Evolutionary conservation across 2,113 vertebrate species (phyloP), one percentile per base, ranked within the genome.

Genomic region (Austrofundulus limnaeus): DNA sequence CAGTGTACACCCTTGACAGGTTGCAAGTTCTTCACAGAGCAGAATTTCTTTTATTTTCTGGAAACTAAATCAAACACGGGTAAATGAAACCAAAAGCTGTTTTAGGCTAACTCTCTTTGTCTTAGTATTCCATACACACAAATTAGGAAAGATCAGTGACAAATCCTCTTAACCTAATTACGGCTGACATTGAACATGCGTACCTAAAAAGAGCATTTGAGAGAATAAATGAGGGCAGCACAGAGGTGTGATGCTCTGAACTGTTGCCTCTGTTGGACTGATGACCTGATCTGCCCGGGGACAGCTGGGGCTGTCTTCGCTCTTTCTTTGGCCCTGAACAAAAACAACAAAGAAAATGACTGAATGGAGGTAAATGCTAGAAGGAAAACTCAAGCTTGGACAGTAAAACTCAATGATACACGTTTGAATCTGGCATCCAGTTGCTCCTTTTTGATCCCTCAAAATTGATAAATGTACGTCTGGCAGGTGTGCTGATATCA

Each of bases 351-450:
- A 10, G 43, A 46, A 46, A 46, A 11, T 20, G n/a, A 46, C 19
- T 1, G 10, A 46, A 20, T 20, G 43, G 43, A 7, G 11, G n/a
- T n/a, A 20, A 46, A 20, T 11, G 19, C n/a, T 11, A 46, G 43
- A 34, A 12, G 45, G 61, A 60, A n/a, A 34, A 17, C 0, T 52
- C 16, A 55, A 21, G 39, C 59, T 66, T 68, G 55, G 77, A 69
- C 19, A 47, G 55, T 78, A 66, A 79, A 81, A 82, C 46, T 74
- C 24, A 61, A 66, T 74, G 70, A 76, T 76, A 47, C 66, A 45
- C 66, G 85, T 86, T 89, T 83, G 85, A 86, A 87, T 83, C 23
- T 53, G 63, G 72, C 68, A 81, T 67, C 53, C 5, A 64, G 87
- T 81, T 72, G 64, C 57, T 77, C 55, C 46, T 75, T 68, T 83